These are phyloP conservation scores for Pammene fasciana DNA, from an alignment of 2,888 invertebrate genomes.

Conservation along the genomic window DNA sequence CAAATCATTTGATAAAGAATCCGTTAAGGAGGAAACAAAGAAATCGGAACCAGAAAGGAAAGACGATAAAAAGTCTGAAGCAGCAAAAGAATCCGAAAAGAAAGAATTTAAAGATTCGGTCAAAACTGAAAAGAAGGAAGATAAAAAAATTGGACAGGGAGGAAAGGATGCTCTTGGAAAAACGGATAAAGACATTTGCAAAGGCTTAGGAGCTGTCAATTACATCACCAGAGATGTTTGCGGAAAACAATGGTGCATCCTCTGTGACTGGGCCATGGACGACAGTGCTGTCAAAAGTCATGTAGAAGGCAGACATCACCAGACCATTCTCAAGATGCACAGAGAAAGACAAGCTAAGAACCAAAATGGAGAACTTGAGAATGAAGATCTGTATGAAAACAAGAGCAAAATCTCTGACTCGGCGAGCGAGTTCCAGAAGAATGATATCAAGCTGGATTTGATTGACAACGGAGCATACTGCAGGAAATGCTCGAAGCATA, in stretches of 20 bases:
- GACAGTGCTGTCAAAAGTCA: slow-evolving; percentile 36
- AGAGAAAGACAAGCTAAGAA: slow-evolving; percentile 42
- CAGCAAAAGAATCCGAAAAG: background rate
- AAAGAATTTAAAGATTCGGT: background rate
- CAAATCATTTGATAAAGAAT: slow-evolving; percentile 12
- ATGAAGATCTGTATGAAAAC: slow-evolving; percentile 28
- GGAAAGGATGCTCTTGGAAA: slow-evolving; percentile 7
- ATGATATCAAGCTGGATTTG: slow-evolving; percentile 54
- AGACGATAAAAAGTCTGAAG: slow-evolving; percentile 4
- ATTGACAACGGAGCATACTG: slow-evolving; percentile 50
- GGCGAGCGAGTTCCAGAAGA: slow-evolving; percentile 49
- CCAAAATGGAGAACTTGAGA: slow-evolving; percentile 14
- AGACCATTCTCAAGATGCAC: slow-evolving; percentile 50
- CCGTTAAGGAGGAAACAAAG: slow-evolving; percentile 8
- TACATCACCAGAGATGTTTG: slow-evolving; percentile 45
- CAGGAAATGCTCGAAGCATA: slow-evolving; percentile 48
- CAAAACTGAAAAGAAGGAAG: background rate
- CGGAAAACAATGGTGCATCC: slow-evolving; percentile 47
- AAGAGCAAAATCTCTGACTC: slow-evolving; percentile 47
- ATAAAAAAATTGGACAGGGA: background rate
- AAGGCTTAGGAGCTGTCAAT: slow-evolving; percentile 44
- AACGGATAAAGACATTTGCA: slow-evolving; percentile 45
- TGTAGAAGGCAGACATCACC: slow-evolving; percentile 48
- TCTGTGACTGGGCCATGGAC: slow-evolving; percentile 50
- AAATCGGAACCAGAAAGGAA: slow-evolving; percentile 1